Evolutionary conservation across 2,888 invertebrate species (phyloP).

Genomic region (Pollenia labialis): DNA sequence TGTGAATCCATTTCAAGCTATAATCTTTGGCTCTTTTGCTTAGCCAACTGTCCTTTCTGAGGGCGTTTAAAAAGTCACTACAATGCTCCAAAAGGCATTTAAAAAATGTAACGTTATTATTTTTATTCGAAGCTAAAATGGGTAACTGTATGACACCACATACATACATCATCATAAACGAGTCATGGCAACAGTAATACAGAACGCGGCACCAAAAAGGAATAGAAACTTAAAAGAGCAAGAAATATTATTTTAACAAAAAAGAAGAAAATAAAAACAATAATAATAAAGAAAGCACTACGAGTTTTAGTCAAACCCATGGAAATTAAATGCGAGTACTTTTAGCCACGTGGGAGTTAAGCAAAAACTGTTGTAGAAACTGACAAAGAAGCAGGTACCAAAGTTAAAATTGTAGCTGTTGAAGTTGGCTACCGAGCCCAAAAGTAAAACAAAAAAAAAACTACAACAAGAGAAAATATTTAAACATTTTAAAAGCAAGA

Average conservation of each 20-base stretch:
- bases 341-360: not conserved
- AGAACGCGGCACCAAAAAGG: not conserved
- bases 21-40: not conserved
- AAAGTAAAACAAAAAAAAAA: not conserved
- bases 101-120: constrained; percentile 42
- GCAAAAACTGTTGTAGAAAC: no score
- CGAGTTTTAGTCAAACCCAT: not conserved
- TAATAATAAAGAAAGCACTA: no score
- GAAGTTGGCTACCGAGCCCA: not conserved
- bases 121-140: constrained; percentile 17
- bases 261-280: not conserved
- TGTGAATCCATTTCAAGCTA: not conserved
- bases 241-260: not conserved
- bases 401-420: constrained; percentile 11
- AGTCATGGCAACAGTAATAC: constrained; percentile 45
- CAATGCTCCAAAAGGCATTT: constrained; percentile 50
- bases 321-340: constrained; percentile 8
- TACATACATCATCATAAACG: constrained; percentile 38
- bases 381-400: not conserved
- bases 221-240: not conserved
- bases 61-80: constrained; percentile 45
- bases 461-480: constrained; percentile 5
- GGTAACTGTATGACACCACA: constrained; percentile 29
- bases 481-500: constrained; percentile 47
- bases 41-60: constrained; percentile 6